Evolutionary conservation across 2,113 vertebrate species (phyloP).

Genomic region (Hemicordylus capensis): DNA sequence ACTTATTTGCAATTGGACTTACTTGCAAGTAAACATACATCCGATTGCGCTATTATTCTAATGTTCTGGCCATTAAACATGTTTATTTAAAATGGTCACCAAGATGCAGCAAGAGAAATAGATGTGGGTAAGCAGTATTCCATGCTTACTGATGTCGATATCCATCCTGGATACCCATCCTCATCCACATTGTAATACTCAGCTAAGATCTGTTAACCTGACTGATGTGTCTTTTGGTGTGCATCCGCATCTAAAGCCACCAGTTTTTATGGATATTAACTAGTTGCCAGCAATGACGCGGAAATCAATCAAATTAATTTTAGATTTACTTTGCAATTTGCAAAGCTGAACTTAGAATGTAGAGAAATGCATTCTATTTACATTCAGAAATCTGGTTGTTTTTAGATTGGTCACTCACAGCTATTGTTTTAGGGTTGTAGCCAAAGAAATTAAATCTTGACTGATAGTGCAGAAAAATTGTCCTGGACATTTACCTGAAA

Average conservation of each 20-base stretch:
- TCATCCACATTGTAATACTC: not conserved
- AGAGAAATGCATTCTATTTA: rapidly evolving
- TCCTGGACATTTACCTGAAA: too few species aligned
- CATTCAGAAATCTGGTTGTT: slow-evolving; percentile 7
- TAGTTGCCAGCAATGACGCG: not conserved
- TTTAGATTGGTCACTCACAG: too few species aligned
- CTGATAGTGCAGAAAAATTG: too few species aligned
- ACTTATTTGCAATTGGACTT: too few species aligned
- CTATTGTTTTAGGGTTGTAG: too few species aligned
- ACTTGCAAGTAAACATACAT: too few species aligned
- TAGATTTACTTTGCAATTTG: not conserved
- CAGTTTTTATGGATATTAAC: not conserved
- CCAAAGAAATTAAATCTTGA: too few species aligned
- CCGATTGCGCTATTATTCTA: too few species aligned
- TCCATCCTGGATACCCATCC: too few species aligned
- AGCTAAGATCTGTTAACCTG: not conserved
- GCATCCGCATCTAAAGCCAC: not conserved
- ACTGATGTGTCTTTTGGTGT: not conserved
- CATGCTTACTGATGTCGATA: not conserved
- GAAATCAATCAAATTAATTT: not conserved
- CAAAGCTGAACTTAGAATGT: not conserved
- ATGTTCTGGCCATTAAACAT: too few species aligned
- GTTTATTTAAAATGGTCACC: not conserved
- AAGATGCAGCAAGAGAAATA: not conserved
- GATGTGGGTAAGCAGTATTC: not conserved